phyloP scores from a whole-genome alignment of 2,113 vertebrate genomes.

The Acrocephalus kingi region DNA sequence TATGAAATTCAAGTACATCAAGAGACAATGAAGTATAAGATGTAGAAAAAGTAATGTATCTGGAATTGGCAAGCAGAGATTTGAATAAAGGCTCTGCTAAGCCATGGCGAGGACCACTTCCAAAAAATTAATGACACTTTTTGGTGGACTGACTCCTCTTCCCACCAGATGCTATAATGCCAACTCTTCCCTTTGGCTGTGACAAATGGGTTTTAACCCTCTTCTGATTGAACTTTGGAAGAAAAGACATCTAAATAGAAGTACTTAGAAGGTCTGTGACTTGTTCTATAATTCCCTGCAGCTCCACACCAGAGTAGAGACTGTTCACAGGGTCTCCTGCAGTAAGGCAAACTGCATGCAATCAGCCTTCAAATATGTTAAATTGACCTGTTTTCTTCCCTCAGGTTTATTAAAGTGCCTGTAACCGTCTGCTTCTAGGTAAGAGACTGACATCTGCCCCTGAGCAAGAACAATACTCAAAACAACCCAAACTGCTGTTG shows the following conservation, averaged over 20 bases:
- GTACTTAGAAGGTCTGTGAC: background rate
- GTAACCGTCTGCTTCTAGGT: background rate
- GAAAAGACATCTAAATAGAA: background rate
- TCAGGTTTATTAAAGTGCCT: background rate
- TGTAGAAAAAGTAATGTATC: background rate
- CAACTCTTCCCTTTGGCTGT: background rate
- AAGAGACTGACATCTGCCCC: background rate
- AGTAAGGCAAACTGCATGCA: background rate
- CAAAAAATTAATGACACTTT: background rate
- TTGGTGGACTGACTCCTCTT: background rate
- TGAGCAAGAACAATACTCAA: background rate
- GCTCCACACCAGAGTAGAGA: background rate
- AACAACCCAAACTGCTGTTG: background rate
- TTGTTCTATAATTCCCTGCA: background rate
- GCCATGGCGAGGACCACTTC: background rate
- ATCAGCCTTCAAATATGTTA: background rate
- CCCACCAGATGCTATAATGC: background rate
- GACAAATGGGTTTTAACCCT: background rate
- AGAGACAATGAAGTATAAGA: background rate
- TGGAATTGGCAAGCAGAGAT: background rate
- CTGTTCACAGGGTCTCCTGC: background rate
- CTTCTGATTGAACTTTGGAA: background rate
- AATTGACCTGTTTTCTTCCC: background rate
- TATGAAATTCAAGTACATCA: background rate
- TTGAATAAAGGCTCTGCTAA: background rate